Percentiles rank a stretch among this genome's conserved stretches.
Evolutionary conservation across 2,113 vertebrate species (phyloP).

Genomic region (Panthera tigris): DNA sequence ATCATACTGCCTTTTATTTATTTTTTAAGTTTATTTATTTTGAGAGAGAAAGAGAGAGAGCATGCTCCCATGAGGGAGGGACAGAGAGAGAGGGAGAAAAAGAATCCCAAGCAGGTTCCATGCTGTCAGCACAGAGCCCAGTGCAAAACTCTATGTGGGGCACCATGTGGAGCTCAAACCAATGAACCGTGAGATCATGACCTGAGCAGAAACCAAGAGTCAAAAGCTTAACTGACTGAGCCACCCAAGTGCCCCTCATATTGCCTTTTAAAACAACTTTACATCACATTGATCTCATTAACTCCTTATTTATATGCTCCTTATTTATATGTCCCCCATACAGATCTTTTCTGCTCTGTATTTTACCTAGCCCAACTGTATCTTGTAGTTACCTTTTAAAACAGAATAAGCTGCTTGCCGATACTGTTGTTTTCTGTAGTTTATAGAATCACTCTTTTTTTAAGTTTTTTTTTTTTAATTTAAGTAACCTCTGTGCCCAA

Average conservation of each 20-base stretch:
- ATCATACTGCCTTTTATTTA: neutral
- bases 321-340: neutral
- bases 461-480: neutral
- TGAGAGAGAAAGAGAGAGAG: too few relatives aligned
- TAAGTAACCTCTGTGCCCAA: neutral
- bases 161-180: too few relatives aligned
- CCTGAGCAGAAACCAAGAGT: too few relatives aligned
- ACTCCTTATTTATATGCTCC: neutral
- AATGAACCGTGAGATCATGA: too few relatives aligned
- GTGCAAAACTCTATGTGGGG: too few relatives aligned
- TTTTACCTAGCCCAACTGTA: neutral
- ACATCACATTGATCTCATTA: neutral
- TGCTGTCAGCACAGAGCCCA: too few relatives aligned
- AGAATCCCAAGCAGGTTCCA: too few relatives aligned
- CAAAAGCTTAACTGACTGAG: too few relatives aligned
- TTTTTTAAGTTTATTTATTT: too few relatives aligned
- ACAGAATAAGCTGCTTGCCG: neutral
- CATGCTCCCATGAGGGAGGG: too few relatives aligned
- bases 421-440: neutral
- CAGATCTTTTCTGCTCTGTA: neutral
- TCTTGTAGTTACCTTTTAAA: neutral
- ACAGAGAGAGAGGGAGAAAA: too few relatives aligned
- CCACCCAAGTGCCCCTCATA: too few relatives aligned
- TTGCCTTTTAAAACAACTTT: conserved; percentile 1
- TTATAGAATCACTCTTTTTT: neutral